phyloP scores from a whole-genome alignment of 1,140 invertebrate genomes.

The Drosophila truncata region DNA sequence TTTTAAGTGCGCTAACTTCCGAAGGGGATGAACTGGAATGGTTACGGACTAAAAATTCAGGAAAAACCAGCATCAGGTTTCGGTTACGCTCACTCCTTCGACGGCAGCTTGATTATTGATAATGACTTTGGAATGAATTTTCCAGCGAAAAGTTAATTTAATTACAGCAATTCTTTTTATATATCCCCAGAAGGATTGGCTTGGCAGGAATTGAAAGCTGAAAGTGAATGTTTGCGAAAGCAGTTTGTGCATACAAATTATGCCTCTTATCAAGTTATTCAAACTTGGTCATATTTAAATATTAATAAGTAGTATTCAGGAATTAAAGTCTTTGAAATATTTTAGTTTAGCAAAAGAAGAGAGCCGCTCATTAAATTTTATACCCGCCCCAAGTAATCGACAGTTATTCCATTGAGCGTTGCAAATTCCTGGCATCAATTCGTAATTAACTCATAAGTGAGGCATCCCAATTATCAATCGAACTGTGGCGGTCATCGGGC shows the following conservation, averaged over 20 bases:
- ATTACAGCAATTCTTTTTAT: conserved; percentile 74
- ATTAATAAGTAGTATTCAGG: background rate
- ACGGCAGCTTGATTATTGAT: conserved; percentile 72
- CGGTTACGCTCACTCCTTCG: conserved; percentile 4
- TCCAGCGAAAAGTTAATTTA: conserved; percentile 77
- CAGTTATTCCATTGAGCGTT: conserved; percentile 8
- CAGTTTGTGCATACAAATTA: conserved; percentile 36
- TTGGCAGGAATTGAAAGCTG: conserved; percentile 1
- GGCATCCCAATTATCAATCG: conserved; percentile 37
- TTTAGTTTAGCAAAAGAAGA: background rate
- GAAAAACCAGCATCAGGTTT: conserved; percentile 2
- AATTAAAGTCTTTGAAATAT: background rate
- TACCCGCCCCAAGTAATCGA: conserved; percentile 9
- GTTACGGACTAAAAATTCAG: conserved; percentile 21
- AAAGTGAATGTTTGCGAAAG: background rate
- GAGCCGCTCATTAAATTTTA: background rate
- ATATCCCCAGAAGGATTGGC: conserved; percentile 16
- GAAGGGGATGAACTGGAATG: conserved; percentile 45
- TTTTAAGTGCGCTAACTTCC: conserved; percentile 78
- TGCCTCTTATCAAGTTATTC: conserved; percentile 8
- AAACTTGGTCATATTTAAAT: background rate
- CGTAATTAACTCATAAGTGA: conserved; percentile 51
- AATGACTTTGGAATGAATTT: conserved; percentile 81
- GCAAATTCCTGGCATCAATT: conserved; percentile 36
- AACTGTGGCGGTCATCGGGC: conserved; percentile 26